These are phyloP conservation scores for Dryobotodes eremita DNA, from an alignment of 2,888 invertebrate species.

Conservation along the genomic window DNA sequence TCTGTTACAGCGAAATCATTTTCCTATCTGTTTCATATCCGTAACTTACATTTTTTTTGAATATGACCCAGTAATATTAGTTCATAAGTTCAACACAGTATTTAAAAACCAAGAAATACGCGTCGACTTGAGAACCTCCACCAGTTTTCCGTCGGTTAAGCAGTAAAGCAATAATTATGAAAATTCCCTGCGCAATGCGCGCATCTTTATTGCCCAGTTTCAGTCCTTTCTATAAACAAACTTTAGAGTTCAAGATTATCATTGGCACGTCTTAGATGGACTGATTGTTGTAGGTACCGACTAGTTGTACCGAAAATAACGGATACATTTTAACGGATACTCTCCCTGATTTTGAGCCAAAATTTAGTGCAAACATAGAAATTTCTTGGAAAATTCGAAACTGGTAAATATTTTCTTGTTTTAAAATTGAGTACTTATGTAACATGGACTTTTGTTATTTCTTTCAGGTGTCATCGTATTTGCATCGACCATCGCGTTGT, in stretches of 20 bases:
- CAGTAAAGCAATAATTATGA: too few species aligned
- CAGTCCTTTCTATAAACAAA: neutral
- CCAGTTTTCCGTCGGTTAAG: neutral
- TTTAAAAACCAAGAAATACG: neutral
- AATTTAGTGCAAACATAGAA: neutral
- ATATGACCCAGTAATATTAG: too few species aligned
- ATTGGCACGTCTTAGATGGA: neutral
- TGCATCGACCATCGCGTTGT: slow-evolving; percentile 45
- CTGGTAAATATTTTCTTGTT: neutral
- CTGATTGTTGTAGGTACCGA: neutral
- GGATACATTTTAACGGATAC: neutral
- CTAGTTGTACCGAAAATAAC: neutral
- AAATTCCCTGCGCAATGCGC: too few species aligned
- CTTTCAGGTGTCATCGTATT: slow-evolving; percentile 67
- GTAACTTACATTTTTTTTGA: too few species aligned
- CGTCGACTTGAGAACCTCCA: neutral
- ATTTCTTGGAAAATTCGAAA: neutral
- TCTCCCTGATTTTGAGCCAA: neutral
- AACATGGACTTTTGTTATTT: neutral
- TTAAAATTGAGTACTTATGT: neutral
- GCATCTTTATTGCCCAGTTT: neutral
- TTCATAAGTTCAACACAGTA: neutral
- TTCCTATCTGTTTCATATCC: too few species aligned
- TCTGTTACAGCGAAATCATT: too few species aligned
- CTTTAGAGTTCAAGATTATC: neutral